phyloP scores from a whole-genome alignment of 2,888 invertebrate genomes.

The Lagria hirta region DNA sequence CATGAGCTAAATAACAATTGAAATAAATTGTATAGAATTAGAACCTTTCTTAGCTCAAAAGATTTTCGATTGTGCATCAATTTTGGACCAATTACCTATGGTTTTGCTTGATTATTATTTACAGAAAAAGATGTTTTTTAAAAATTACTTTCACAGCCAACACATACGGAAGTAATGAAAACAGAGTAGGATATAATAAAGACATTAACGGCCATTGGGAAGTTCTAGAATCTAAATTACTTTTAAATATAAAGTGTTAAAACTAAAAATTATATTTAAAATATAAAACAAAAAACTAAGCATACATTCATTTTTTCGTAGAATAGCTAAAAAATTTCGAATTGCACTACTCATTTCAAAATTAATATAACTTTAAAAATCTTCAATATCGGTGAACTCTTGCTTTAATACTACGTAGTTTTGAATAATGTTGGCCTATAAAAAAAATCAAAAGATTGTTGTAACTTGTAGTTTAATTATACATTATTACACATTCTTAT shows the following conservation, averaged over 20 bases:
- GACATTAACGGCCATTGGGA: constrained; percentile 3
- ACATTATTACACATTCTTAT: too few relatives aligned
- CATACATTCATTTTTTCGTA: not conserved
- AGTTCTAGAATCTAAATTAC: constrained; percentile 5
- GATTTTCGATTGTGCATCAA: constrained; percentile 87
- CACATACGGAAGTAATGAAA: not conserved
- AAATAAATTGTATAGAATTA: constrained; percentile 83
- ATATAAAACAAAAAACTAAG: not conserved
- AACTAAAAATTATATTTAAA: not conserved
- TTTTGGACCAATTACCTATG: constrained; percentile 66
- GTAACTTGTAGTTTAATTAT: too few relatives aligned
- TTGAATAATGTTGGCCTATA: too few relatives aligned
- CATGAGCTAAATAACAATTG: constrained; percentile 82
- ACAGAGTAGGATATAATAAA: not conserved
- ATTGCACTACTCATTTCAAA: too few relatives aligned
- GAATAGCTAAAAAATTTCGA: too few relatives aligned
- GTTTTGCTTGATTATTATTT: not conserved
- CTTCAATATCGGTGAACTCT: too few relatives aligned
- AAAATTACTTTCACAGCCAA: not conserved
- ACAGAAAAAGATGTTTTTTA: not conserved
- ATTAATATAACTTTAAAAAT: too few relatives aligned
- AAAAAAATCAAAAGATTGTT: too few relatives aligned
- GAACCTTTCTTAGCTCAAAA: constrained; percentile 72
- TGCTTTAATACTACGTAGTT: too few relatives aligned
- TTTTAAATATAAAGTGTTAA: too few relatives aligned